These are phyloP conservation scores for Notothenia coriiceps DNA, from an alignment of 2,113 vertebrate genomes.

Conservation along the genomic window DNA sequence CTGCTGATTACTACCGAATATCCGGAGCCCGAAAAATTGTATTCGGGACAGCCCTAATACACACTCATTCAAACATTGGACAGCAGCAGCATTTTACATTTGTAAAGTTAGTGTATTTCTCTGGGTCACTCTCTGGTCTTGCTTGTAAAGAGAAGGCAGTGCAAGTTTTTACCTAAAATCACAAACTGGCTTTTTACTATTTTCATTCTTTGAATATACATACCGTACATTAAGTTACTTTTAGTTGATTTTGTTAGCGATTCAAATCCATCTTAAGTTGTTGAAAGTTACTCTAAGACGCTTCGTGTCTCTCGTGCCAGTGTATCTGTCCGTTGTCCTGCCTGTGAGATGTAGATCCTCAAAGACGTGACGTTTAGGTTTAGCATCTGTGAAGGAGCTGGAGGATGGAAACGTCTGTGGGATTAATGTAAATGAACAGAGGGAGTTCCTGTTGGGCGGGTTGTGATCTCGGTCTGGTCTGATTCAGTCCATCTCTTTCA, in stretches of 20 bases:
- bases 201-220: background rate
- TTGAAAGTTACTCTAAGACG: background rate
- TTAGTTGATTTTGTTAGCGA: too few species aligned
- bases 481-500: slow-evolving; percentile 83
- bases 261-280: background rate
- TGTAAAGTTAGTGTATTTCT: too few species aligned
- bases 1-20: too few species aligned
- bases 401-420: slow-evolving; percentile 69
- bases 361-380: slow-evolving; percentile 60
- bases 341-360: slow-evolving; percentile 60
- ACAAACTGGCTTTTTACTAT: background rate
- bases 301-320: background rate
- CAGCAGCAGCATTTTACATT: too few species aligned
- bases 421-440: slow-evolving; percentile 85
- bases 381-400: slow-evolving; percentile 64
- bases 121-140: too few species aligned
- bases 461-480: slow-evolving; percentile 80
- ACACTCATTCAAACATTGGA: too few species aligned
- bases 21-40: too few species aligned
- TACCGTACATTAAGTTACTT: background rate
- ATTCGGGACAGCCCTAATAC: too few species aligned
- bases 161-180: background rate
- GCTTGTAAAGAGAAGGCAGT: background rate
- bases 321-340: slow-evolving; percentile 35
- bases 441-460: slow-evolving; percentile 76